Conservation (phyloP, 2,888 invertebrate genomes). For the Hemaris fuciformis region DNA sequence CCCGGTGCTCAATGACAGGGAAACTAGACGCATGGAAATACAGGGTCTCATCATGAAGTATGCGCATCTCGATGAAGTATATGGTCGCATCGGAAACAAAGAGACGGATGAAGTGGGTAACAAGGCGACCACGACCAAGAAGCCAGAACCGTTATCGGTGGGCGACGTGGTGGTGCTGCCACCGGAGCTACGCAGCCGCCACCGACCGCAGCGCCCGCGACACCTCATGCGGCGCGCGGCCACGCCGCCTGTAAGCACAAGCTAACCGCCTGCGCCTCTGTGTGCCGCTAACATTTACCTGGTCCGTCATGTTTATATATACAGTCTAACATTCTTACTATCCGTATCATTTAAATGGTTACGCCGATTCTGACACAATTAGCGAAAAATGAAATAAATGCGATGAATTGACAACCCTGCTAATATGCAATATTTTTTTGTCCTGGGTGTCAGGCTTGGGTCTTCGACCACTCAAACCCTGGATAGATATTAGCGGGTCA, state of each 20-base stretch:
- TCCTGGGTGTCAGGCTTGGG: too few species aligned
- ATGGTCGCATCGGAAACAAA: constrained; percentile 75
- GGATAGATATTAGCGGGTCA: too few species aligned
- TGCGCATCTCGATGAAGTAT: constrained; percentile 88
- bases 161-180: constrained; percentile 70
- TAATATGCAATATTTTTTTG: too few species aligned
- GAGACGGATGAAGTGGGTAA: constrained; percentile 52
- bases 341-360: neutral
- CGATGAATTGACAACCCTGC: too few species aligned
- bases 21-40: constrained; percentile 91
- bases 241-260: constrained; percentile 81
- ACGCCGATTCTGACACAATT: too few species aligned
- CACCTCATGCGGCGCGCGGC: constrained; percentile 78
- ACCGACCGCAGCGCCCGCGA: constrained; percentile 64
- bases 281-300: constrained; percentile 73
- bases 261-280: constrained; percentile 72
- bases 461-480: too few species aligned
- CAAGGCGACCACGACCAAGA: constrained; percentile 40
- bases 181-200: constrained; percentile 71
- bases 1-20: constrained; percentile 85
- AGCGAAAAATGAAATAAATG: too few species aligned
- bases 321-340: constrained; percentile 6
- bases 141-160: constrained; percentile 61
- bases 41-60: constrained; percentile 91
- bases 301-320: constrained; percentile 67